Evolutionary conservation across 2,113 vertebrate genomes (phyloP), one percentile per base, ranked within the genome.

Genomic region (Chaetorhynchus papuensis): DNA sequence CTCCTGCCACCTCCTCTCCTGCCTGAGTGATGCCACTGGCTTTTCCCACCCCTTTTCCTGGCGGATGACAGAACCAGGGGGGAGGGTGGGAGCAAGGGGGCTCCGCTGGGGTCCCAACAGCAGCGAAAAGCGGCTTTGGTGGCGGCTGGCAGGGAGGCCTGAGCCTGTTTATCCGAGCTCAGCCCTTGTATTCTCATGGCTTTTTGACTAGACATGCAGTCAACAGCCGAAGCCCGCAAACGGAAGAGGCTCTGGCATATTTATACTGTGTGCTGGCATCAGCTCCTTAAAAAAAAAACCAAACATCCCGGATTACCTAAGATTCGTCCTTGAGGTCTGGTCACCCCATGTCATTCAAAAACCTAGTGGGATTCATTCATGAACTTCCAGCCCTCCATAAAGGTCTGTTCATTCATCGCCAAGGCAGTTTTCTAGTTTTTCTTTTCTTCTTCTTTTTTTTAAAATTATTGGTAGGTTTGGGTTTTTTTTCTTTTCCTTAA

Each of bases 351-450:
- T 92, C 84, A 66, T 89, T 94, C 91, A 94, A 87, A 94, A 96
- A 80, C 72, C 88, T 60, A 72, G 45, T 89, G 82, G 94, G 94
- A 94, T 97, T 96, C 97, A 96, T 98, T 98, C 96, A 94, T 85
- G 93, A 97, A 96, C 94, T 96, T 87, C 83, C 70, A 90, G 77
- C 78, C 77, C 77, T 97, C 94, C 65, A 92, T 94, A 98, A 97
- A 95, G 95, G 90, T 83, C 92, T 91, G 95, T 98, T 98, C 96
- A 96, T 97, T 96, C 96, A 95, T 81, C 20, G 77, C 93, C 94
- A 92, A 94, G 83, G 49, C 87, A 83, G 82, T 41, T 87, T 79
- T 61, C 26, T 84, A 23, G 23, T 63, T 53, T 39, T 3, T 7
- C 31, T 18, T 27, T 8, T 22, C 27, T 6, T 11, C 16, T 59